Evolutionary conservation across 2,888 invertebrate genomes (phyloP).

Genomic region (Cephus rjabovi): DNA sequence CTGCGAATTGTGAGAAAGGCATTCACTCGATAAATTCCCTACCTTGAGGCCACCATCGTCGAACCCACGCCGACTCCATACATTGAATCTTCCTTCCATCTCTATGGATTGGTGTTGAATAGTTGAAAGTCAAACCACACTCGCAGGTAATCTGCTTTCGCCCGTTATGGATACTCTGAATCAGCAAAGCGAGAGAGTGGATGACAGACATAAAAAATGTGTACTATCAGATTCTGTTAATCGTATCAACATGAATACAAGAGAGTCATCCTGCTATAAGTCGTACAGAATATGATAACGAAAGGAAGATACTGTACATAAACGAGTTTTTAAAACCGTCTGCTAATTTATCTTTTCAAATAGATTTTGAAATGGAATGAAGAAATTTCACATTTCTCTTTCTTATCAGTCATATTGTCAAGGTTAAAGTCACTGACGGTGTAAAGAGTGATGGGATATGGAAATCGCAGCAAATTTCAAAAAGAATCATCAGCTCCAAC

Average conservation of each 20-base stretch:
- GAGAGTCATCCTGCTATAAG: not conserved
- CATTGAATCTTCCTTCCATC: constrained; percentile 5
- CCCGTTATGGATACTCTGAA: not conserved
- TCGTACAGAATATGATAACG: not conserved
- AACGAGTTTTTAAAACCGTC: not conserved
- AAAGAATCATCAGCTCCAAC: not conserved
- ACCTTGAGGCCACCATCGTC: constrained; percentile 41
- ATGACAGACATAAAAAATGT: not conserved
- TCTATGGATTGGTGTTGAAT: not conserved
- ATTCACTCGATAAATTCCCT: constrained; percentile 57
- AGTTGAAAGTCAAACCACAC: not conserved
- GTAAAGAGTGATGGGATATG: not conserved
- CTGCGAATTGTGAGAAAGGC: constrained; percentile 54
- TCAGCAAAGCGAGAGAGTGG: not conserved
- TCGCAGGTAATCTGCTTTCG: not conserved
- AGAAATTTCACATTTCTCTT: not conserved
- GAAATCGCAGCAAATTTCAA: not conserved
- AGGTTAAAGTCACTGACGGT: not conserved
- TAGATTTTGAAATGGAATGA: not conserved
- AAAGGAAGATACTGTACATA: not conserved
- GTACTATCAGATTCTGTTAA: not conserved
- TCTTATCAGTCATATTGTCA: not conserved
- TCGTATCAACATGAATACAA: not conserved
- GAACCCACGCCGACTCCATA: constrained; percentile 17
- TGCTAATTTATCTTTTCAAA: not conserved